phyloP scores from a whole-genome alignment of 2,113 vertebrate species.

The Chrysochloris asiatica region DNA sequence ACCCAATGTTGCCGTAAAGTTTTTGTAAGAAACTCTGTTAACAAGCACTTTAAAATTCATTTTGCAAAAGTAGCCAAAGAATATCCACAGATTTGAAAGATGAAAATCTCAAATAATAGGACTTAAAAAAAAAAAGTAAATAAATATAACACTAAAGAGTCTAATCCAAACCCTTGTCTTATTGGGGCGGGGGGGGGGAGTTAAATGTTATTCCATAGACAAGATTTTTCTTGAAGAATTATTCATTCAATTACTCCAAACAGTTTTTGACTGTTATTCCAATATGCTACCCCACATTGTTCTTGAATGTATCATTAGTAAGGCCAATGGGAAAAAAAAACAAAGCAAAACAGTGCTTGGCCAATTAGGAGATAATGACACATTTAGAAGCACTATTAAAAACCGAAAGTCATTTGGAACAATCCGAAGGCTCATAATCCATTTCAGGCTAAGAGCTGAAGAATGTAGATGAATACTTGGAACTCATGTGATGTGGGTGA shows the following conservation, averaged over 20 bases:
- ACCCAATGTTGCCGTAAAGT: not conserved
- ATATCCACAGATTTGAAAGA: not conserved
- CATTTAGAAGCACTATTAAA: not conserved
- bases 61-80: constrained; percentile 2
- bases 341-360: not conserved
- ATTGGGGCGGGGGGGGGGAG: no score
- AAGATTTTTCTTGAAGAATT: not conserved
- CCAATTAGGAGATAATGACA: not conserved
- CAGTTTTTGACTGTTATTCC: not conserved
- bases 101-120: not conserved
- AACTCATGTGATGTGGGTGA: not conserved
- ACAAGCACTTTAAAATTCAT: not conserved
- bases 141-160: constrained; percentile 12
- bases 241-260: not conserved
- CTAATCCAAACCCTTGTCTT: not conserved
- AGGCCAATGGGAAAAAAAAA: not conserved
- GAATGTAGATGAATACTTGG: not conserved
- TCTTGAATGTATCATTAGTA: not conserved
- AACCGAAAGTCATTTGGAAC: not conserved
- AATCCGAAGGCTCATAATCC: not conserved
- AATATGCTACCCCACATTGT: not conserved
- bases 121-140: not conserved
- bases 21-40: not conserved
- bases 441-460: constrained; percentile 10
- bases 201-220: constrained; percentile 15